These are phyloP conservation scores for Puma concolor DNA, from an alignment of 2,113 vertebrate genomes.

Conservation along the genomic window DNA sequence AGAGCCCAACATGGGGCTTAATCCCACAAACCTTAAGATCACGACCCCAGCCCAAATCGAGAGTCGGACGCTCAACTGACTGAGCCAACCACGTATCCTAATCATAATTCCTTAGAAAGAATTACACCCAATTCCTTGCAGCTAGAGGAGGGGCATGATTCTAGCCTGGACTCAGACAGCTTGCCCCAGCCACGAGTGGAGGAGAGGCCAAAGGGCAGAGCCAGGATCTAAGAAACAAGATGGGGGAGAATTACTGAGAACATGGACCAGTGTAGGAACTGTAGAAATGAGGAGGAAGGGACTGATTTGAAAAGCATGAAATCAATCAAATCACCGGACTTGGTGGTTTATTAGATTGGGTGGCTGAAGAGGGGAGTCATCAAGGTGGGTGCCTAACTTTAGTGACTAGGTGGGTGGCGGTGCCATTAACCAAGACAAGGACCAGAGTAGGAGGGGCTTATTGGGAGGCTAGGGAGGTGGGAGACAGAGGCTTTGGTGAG, in stretches of 20 bases:
- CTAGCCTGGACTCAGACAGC: background rate
- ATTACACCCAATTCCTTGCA: background rate
- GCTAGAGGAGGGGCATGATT: background rate
- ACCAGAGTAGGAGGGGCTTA: background rate
- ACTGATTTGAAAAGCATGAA: background rate
- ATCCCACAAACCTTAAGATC: too few species aligned
- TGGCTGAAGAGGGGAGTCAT: background rate
- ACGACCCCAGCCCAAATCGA: too few species aligned
- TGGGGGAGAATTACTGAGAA: background rate
- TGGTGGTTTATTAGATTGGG: background rate
- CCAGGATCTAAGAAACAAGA: background rate
- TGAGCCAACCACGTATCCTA: too few species aligned
- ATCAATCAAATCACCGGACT: background rate
- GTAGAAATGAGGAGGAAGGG: background rate
- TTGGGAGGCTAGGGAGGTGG: background rate
- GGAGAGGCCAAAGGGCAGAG: accelerated
- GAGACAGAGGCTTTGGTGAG: accelerated
- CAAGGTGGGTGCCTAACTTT: background rate
- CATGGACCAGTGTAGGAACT: accelerated
- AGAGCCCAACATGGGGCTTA: too few species aligned
- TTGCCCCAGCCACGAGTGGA: background rate
- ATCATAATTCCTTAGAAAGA: background rate
- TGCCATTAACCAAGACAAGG: background rate
- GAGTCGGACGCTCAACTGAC: too few species aligned
- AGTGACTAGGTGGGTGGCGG: too few species aligned